A percentile compares a stretch with the other conserved stretches of the same genome.
These are phyloP conservation scores for Rhinopomastus cyanomelas DNA, from an alignment of 2,113 vertebrate species.

Conservation along the genomic window DNA sequence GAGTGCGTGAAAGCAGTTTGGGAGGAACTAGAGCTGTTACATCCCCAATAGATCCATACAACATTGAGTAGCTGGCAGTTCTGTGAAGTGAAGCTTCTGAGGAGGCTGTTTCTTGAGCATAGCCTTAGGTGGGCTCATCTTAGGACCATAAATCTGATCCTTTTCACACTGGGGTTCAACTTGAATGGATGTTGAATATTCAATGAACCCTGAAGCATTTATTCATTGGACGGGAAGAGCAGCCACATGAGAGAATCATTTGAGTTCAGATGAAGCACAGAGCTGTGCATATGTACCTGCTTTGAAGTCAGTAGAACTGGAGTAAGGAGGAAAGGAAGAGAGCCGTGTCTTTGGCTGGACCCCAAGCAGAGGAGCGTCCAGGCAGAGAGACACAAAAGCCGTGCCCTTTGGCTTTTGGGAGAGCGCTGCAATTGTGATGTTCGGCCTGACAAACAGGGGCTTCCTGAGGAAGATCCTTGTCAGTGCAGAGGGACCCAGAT, in stretches of 20 bases:
- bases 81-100: neutral
- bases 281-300: accelerated
- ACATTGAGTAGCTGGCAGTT: neutral
- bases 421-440: accelerated
- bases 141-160: neutral
- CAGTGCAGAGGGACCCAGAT: no score
- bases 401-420: neutral
- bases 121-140: neutral
- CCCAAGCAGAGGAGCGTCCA: accelerated
- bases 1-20: neutral
- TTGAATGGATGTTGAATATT: neutral
- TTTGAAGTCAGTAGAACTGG: neutral
- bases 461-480: neutral
- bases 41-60: accelerated
- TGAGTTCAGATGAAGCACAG: neutral
- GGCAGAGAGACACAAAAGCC: neutral
- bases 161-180: neutral
- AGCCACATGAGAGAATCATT: accelerated
- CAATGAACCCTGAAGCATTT: accelerated
- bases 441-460: neutral
- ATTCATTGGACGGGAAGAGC: neutral
- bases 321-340: neutral
- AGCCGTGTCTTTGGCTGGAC: neutral
- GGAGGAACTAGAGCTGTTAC: neutral
- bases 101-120: neutral